A percentile compares a stretch with the other conserved stretches of the same genome.
Conservation (phyloP, 2,797 vertebrate species). For the Enteromius fasciolatus region DNA sequence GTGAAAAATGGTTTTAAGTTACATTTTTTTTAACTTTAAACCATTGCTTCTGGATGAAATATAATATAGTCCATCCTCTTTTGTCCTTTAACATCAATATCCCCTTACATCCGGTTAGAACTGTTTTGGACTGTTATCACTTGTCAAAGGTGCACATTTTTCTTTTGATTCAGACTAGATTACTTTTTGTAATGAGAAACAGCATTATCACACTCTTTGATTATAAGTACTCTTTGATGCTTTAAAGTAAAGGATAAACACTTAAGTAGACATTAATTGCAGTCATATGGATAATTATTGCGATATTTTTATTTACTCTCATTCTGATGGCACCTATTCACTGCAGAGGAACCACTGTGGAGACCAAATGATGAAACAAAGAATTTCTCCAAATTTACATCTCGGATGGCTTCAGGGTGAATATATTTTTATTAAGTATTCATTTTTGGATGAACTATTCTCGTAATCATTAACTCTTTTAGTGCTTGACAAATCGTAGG, state of each 20-base stretch:
- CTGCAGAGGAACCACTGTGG: neutral
- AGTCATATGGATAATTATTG: neutral
- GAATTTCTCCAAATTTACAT: neutral
- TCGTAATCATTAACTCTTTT: neutral
- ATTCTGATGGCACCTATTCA: neutral
- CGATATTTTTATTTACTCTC: neutral
- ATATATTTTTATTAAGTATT: neutral
- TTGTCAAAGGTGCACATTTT: neutral
- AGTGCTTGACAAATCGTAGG: neutral
- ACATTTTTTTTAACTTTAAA: neutral
- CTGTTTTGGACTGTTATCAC: neutral
- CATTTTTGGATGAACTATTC: neutral
- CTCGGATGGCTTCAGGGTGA: neutral
- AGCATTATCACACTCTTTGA: neutral
- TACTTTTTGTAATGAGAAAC: neutral
- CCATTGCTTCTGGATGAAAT: neutral
- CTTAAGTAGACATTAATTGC: neutral
- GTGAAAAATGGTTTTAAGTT: neutral
- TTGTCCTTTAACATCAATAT: neutral
- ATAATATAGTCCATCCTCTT: neutral
- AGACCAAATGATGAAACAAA: neutral
- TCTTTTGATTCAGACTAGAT: neutral
- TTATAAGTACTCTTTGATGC: no score
- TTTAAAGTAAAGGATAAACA: neutral
- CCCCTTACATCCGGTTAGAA: neutral